A percentile compares a stretch with the other conserved stretches of the same genome.
Evolutionary conservation across 2,113 vertebrate genomes (phyloP).

Genomic region (Genyomyrus donnyi): DNA sequence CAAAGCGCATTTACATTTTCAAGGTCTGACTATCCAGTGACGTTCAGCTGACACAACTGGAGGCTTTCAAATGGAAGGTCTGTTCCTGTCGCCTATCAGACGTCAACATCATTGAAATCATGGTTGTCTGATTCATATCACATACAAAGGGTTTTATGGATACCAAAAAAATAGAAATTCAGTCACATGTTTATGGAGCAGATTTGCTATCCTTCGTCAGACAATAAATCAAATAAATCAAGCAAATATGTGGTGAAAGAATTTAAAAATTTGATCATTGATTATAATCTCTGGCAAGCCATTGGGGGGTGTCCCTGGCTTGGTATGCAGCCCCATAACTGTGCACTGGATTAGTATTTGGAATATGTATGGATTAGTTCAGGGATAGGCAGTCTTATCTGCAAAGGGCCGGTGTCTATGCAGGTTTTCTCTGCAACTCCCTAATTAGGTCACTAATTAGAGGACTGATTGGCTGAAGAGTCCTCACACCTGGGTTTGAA

Average conservation of each 20-base stretch:
- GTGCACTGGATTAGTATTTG: neutral
- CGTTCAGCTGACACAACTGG: neutral
- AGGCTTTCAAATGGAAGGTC: neutral
- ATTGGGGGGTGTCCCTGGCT: neutral
- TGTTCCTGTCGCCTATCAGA: neutral
- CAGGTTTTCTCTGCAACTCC: too few species aligned
- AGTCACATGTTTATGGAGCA: neutral
- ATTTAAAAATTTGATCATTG: neutral
- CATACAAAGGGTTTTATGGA: neutral
- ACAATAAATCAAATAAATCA: neutral
- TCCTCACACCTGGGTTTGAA: too few species aligned
- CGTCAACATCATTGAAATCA: neutral
- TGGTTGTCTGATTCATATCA: neutral
- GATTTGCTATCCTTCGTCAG: neutral
- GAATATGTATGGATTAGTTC: neutral
- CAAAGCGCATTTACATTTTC: neutral
- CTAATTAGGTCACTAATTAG: too few species aligned
- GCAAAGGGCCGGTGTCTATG: too few species aligned
- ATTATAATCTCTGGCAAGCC: neutral
- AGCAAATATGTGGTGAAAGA: neutral
- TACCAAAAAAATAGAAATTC: neutral
- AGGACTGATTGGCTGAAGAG: too few species aligned
- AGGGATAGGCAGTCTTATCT: too few species aligned
- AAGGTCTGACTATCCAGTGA: neutral
- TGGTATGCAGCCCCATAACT: neutral